Evolutionary conservation across 2,113 vertebrate species (phyloP).

Genomic region (Nerophis ophidion): DNA sequence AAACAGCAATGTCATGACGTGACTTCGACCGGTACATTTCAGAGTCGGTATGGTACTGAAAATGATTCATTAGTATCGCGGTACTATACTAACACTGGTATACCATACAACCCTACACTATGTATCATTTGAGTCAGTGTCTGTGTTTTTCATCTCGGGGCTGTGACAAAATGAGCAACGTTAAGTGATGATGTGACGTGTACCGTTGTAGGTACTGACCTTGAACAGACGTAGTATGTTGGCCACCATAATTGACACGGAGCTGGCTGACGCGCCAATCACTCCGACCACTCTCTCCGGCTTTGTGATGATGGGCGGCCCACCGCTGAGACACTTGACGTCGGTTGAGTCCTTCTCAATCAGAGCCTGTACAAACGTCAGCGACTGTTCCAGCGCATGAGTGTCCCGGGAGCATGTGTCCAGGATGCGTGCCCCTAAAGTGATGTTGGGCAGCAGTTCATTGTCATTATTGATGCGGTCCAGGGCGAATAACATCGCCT

Average conservation of each 20-base stretch:
- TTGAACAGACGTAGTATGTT: slow-evolving; percentile 96
- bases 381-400: slow-evolving; percentile 91
- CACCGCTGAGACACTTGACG: slow-evolving; percentile 86
- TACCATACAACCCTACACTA: too few relatives aligned
- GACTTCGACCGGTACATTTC: too few relatives aligned
- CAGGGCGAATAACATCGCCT: slow-evolving; percentile 94
- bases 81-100: too few relatives aligned
- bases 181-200: not conserved
- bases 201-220: slow-evolving; percentile 70
- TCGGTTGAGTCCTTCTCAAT: slow-evolving; percentile 95
- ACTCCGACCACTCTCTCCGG: slow-evolving; percentile 90
- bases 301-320: slow-evolving; percentile 92
- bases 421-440: slow-evolving; percentile 89
- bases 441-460: slow-evolving; percentile 93
- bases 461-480: slow-evolving; percentile 95
- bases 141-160: not conserved
- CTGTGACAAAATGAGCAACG: not conserved
- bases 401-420: slow-evolving; percentile 96
- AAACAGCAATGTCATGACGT: too few relatives aligned
- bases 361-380: slow-evolving; percentile 93
- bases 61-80: too few relatives aligned
- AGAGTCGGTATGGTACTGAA: too few relatives aligned
- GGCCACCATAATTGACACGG: slow-evolving; percentile 97
- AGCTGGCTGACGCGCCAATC: slow-evolving; percentile 92
- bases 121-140: not conserved